phyloP scores from a whole-genome alignment of 2,113 vertebrate genomes.

The Oreochromis niloticus region DNA sequence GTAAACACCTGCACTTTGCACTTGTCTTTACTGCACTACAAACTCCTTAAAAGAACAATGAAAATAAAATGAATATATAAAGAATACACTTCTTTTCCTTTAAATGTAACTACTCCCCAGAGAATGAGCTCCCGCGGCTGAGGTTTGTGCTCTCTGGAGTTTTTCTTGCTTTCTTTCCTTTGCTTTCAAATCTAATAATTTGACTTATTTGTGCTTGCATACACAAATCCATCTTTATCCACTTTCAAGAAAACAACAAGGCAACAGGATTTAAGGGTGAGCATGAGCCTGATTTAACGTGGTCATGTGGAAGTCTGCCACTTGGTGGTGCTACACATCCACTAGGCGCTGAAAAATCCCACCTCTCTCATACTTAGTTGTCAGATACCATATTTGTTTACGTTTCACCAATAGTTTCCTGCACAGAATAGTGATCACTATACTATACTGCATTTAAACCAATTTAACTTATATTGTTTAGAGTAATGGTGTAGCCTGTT shows the following conservation, averaged over 20 bases:
- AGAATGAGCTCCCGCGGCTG: rapidly evolving
- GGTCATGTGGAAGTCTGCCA: constrained; percentile 1
- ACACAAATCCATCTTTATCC: background rate
- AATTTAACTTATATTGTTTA: background rate
- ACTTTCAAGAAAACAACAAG: background rate
- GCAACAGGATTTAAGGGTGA: constrained; percentile 3
- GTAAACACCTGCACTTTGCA: background rate
- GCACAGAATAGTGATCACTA: background rate
- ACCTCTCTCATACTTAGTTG: background rate
- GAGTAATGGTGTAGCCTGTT: background rate
- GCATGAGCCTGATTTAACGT: background rate
- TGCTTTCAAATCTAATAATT: background rate
- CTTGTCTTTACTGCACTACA: background rate
- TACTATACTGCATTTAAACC: background rate
- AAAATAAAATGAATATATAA: background rate
- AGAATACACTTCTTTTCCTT: background rate
- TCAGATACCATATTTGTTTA: background rate
- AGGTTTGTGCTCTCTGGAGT: background rate
- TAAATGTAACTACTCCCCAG: background rate
- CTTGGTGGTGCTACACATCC: constrained; percentile 42
- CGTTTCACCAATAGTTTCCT: background rate
- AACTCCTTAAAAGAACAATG: background rate
- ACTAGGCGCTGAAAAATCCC: background rate
- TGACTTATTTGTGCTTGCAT: background rate
- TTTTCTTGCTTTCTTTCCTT: background rate